Evolutionary conservation across 2,113 vertebrate genomes (phyloP), one percentile per base, ranked within the genome.

Genomic region (Chauna torquata): DNA sequence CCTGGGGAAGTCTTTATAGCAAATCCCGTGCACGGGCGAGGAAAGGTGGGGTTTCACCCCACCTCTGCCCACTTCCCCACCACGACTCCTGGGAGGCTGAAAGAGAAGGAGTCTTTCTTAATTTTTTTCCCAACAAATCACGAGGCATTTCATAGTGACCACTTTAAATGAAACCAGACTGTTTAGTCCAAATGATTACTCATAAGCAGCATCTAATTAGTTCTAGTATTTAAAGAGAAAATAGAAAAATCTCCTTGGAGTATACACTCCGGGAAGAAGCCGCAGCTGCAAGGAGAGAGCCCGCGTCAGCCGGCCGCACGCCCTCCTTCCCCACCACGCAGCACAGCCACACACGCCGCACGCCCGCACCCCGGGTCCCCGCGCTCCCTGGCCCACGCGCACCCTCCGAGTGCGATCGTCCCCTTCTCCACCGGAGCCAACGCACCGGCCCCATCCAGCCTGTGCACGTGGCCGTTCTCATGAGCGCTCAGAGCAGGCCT

Each of bases 151-250:
- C 72, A 40, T 34, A 68, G 49, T 77, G 12, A 91, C 89, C 84
- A 64, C 86, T 93, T 69, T 96, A 87, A 95, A 91, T 83, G 88
- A 96, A 97, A 92, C 82, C 93, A 96, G 94, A 80, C 76, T 82
- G 78, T 79, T 96, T n/a, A 88, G 86, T 90, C 58, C 91, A 64
- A 94, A 88, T 9, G 4, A 92, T 91, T 94, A 89, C 80, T 95
- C 93, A 94, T 59, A 74, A 85, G 86, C 71, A 88, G 62, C 72
- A 54, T 94, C 92, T 92, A 91, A 96, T 95, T 96, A 85, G 92
- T 71, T 84, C 36, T 94, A 94, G 88, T 71, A 92, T 95, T 96
- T 94, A 75, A 90, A 93, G 81, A 83, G 88, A 93, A 96, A 88
- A 94, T 5, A 87, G 42, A 82, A 86, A 61, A 88, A 87, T 72